A percentile compares a stretch with the other conserved stretches of the same genome.
These are phyloP conservation scores for Pelodytes ibericus DNA, from an alignment of 2,797 vertebrate species.

Conservation along the genomic window DNA sequence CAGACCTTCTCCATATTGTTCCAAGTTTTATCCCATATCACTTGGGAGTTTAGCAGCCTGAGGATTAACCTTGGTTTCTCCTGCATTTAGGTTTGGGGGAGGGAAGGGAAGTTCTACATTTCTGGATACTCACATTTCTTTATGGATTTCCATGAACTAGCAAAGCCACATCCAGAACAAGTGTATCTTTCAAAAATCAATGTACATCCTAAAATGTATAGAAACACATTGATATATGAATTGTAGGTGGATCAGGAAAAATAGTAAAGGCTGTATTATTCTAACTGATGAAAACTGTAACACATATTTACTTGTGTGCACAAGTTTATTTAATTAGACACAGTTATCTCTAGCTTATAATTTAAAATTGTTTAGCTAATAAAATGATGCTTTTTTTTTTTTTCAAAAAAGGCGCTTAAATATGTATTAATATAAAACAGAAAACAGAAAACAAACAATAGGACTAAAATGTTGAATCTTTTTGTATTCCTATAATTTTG, in stretches of 20 bases:
- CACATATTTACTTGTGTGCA: too few relatives aligned
- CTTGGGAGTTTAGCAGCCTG: constrained; percentile 56
- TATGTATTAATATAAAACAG: too few relatives aligned
- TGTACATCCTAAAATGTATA: constrained; percentile 6
- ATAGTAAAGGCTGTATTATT: too few relatives aligned
- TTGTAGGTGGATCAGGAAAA: not conserved
- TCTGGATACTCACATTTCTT: constrained; percentile 33
- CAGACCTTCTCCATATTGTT: constrained; percentile 56
- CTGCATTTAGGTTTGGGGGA: constrained; percentile 43
- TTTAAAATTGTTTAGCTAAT: too few relatives aligned
- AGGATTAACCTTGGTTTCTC: constrained; percentile 58
- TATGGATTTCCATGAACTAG: constrained; percentile 8
- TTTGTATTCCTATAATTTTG: too few relatives aligned
- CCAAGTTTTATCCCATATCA: constrained; percentile 50
- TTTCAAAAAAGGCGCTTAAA: too few relatives aligned
- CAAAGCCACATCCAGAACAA: not conserved
- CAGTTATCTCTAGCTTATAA: too few relatives aligned
- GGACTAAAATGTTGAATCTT: too few relatives aligned
- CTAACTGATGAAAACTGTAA: too few relatives aligned
- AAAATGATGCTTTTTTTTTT: too few relatives aligned
- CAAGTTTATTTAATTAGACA: too few relatives aligned
- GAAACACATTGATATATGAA: not conserved
- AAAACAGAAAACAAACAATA: too few relatives aligned
- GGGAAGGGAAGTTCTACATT: constrained; percentile 35
- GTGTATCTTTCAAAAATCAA: not conserved